Conservation (phyloP, 1,140 invertebrate genomes). For the Brachionus koreanus region DNA sequence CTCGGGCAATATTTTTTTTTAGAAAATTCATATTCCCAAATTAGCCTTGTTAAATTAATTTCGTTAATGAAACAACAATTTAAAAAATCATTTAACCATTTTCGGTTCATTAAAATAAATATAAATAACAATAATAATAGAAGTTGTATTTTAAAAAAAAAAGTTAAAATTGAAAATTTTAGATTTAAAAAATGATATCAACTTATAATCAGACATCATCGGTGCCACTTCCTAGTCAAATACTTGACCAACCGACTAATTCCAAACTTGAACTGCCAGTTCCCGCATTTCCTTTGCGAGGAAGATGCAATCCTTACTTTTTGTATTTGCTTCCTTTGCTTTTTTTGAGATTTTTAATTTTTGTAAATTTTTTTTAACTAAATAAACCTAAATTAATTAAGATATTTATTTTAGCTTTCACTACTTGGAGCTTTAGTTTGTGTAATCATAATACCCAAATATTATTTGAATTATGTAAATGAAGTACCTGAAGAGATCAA, state of each 20-base stretch:
- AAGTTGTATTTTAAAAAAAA: background rate
- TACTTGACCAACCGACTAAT: background rate
- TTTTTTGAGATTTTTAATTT: constrained; percentile 3
- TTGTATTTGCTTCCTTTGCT: background rate
- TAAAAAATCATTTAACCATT: constrained; percentile 24
- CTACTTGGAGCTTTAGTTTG: background rate
- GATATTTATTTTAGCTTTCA: background rate
- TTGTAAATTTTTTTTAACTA: background rate
- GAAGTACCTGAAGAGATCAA: background rate
- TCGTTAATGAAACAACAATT: constrained; percentile 4
- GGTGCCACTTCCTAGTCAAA: background rate
- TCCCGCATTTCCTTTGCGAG: constrained; percentile 5
- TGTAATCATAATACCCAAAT: background rate
- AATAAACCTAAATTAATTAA: background rate
- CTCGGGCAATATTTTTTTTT: background rate
- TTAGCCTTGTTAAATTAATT: constrained; percentile 34
- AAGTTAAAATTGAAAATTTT: background rate
- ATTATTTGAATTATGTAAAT: background rate
- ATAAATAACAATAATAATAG: background rate
- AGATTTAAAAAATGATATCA: background rate
- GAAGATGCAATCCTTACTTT: constrained; percentile 17
- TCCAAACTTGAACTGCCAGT: constrained; percentile 9
- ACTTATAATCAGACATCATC: background rate
- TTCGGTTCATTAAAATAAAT: constrained; percentile 17
- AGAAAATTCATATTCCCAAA: constrained; percentile 4